phyloP scores from a whole-genome alignment of 2,888 invertebrate species.

The Coelopa pilipes region DNA sequence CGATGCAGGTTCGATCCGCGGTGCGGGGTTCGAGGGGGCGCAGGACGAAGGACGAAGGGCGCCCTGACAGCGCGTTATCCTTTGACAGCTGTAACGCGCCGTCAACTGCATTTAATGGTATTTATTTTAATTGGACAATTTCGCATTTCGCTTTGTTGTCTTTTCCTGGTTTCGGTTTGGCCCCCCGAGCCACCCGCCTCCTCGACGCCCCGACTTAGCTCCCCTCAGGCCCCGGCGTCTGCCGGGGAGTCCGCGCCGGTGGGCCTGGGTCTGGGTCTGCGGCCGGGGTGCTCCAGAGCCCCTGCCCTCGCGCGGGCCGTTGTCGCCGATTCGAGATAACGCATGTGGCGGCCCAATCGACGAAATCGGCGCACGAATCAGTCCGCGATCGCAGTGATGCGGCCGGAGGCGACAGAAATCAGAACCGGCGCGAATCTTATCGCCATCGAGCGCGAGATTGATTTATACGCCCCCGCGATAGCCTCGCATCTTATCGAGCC shows the following conservation, averaged over 20 bases:
- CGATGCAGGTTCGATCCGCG: conserved; percentile 13
- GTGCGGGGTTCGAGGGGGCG: not conserved
- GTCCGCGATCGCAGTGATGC: too few relatives aligned
- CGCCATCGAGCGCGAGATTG: not conserved
- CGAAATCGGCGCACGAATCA: too few relatives aligned
- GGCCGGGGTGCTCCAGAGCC: not conserved
- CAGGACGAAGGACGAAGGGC: not conserved
- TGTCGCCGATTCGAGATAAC: not conserved
- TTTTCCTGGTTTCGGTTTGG: not conserved
- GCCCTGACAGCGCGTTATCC: conserved; percentile 31
- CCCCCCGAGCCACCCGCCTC: not conserved
- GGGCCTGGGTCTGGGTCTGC: too few relatives aligned
- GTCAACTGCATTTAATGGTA: conserved; percentile 31
- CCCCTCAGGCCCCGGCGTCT: too few relatives aligned
- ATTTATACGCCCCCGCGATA: conserved; percentile 7
- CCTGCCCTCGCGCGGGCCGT: not conserved
- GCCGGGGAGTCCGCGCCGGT: too few relatives aligned
- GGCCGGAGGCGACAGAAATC: not conserved
- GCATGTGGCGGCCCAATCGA: too few relatives aligned
- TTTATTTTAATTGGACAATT: conserved; percentile 28
- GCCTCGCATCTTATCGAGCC: conserved; percentile 2
- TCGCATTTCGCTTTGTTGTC: not conserved
- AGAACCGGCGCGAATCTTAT: not conserved
- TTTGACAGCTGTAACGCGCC: conserved; percentile 28
- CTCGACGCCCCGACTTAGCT: too few relatives aligned